Evolutionary conservation across 53 echinoderm and acorn worm genomes (phyloP), one percentile per base, ranked within the genome.

Genomic region (Antedon mediterranea): DNA sequence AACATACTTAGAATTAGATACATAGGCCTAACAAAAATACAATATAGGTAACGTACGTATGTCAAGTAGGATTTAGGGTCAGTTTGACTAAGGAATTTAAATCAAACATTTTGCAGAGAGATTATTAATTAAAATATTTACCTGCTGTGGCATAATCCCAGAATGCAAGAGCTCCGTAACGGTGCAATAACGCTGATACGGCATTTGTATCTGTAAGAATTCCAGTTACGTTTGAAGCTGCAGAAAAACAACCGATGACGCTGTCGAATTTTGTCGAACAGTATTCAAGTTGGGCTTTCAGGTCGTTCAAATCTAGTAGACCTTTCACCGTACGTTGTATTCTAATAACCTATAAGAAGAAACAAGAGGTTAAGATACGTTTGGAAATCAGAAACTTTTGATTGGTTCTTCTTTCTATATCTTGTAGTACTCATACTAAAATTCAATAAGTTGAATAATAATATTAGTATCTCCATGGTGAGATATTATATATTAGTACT

Each of bases 61-160:
- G n/a, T n/a, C n/a, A n/a, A n/a, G n/a, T n/a, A 37, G 37, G 11
- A 37, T 6, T 4, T 6, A 37, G 37, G 11, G 11, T 37, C 4
- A 37, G 37, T 37, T 37, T 37, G 11, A 4, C 4, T 11, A 37
- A 6, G 37, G 4, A 6, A 37, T 37, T 4, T 4, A 37, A 37
- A 37, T 37, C 4, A 37, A 37, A 37, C 37, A 37, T 37, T 37
- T n/a, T n/a, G n/a, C n/a, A n/a, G n/a, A n/a, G n/a, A n/a, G n/a
- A n/a, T n/a, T n/a, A n/a, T n/a, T n/a, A n/a, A n/a, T n/a, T 37
- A 37, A 37, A 37, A 37, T 6, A 42, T 57, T 11, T 86, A 90
- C 87, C 91, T 44, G 91, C 91, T 28, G 91, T 91, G 1, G 91
- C 91, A 33, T 91, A 91, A 30, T 88, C 88, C 88, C 91, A 91